Percentiles rank a stretch among this genome's conserved stretches.
These are phyloP conservation scores for Odocoileus virginianus DNA, from an alignment of 2,113 vertebrate species.

Conservation along the genomic window DNA sequence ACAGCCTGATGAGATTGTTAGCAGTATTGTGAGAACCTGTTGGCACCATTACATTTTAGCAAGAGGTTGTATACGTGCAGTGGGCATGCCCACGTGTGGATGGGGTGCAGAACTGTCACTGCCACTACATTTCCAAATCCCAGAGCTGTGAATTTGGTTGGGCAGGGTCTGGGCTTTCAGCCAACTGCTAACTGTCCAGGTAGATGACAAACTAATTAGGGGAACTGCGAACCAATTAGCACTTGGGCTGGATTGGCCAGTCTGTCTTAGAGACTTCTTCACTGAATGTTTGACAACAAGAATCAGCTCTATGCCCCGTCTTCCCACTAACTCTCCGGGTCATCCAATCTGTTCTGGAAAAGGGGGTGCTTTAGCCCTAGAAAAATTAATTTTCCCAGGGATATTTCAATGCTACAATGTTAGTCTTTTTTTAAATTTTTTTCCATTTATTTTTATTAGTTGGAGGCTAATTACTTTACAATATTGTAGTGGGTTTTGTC, in stretches of 20 bases:
- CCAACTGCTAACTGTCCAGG: constrained; percentile 61
- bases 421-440: neutral
- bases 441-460: too few relatives aligned
- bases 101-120: constrained; percentile 61
- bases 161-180: constrained; percentile 65
- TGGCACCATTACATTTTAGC: constrained; percentile 57
- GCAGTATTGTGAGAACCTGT: constrained; percentile 73
- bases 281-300: neutral
- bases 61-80: constrained; percentile 64
- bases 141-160: constrained; percentile 77
- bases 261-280: constrained; percentile 52
- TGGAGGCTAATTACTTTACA: too few relatives aligned
- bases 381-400: neutral
- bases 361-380: neutral
- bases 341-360: neutral
- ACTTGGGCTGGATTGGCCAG: constrained; percentile 55
- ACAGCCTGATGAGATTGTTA: constrained; percentile 81
- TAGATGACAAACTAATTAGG: constrained; percentile 72
- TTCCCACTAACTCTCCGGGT: too few relatives aligned
- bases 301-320: neutral
- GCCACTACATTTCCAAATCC: constrained; percentile 60
- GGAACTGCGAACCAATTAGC: constrained; percentile 70
- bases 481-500: too few relatives aligned
- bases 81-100: constrained; percentile 58
- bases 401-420: neutral